A percentile compares a stretch with the other conserved stretches of the same genome.
Conservation (phyloP, 2,113 vertebrate genomes). For the Sinocyclocheilus maitianheensis region DNA sequence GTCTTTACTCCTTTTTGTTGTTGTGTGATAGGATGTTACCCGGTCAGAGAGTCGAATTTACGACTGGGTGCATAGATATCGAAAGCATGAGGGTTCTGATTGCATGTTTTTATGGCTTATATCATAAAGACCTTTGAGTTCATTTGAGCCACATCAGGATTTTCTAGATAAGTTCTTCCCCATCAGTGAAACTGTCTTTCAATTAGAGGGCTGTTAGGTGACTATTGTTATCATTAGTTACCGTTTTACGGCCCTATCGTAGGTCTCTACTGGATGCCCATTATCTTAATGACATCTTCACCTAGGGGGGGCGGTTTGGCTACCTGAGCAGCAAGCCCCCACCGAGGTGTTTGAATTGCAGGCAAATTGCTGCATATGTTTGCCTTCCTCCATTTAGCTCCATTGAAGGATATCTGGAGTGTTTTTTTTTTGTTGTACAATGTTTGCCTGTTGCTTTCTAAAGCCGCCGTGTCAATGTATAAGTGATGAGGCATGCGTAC, state of each 20-base stretch:
- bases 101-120: background rate
- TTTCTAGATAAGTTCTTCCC: slow-evolving; percentile 35
- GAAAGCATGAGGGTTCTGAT: background rate
- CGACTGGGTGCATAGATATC: background rate
- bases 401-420: background rate
- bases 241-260: slow-evolving; percentile 65
- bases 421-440: no score
- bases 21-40: background rate
- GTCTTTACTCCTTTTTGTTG: slow-evolving; percentile 34
- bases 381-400: slow-evolving; percentile 24
- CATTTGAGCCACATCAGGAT: background rate
- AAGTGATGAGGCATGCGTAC: slow-evolving; percentile 20
- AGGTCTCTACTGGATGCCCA: slow-evolving; percentile 59
- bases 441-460: background rate
- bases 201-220: slow-evolving; percentile 56
- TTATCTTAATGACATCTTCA: slow-evolving; percentile 68
- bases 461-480: background rate
- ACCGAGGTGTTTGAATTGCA: slow-evolving; percentile 16
- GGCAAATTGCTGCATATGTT: slow-evolving; percentile 31
- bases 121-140: slow-evolving; percentile 9
- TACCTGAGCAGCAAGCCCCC: slow-evolving; percentile 38
- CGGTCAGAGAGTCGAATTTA: slow-evolving; percentile 1
- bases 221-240: slow-evolving; percentile 70
- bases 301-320: slow-evolving; percentile 40
- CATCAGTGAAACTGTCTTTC: slow-evolving; percentile 40